Evolutionary conservation across 2,888 invertebrate species (phyloP).

Genomic region (Brachyptera putata): DNA sequence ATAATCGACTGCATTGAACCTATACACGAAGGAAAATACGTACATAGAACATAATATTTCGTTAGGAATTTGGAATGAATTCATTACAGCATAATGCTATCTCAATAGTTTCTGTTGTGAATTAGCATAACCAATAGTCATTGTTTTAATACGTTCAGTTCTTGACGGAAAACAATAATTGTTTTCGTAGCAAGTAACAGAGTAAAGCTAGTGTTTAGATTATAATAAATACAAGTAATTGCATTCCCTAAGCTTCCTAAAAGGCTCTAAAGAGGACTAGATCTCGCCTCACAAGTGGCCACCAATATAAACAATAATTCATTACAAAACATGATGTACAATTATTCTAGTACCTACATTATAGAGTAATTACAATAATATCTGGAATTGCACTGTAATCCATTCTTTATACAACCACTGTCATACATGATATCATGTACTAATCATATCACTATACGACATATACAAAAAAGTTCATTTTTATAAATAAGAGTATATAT

Average conservation of each 20-base stretch:
- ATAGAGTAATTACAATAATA: conserved; percentile 8
- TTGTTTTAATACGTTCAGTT: neutral
- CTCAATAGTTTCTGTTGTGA: conserved; percentile 1
- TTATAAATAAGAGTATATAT: too few relatives aligned
- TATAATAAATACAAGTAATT: conserved; percentile 13
- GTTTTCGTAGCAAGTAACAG: neutral
- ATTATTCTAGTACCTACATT: neutral
- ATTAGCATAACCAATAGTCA: too few relatives aligned
- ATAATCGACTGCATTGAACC: neutral
- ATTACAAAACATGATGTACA: conserved; percentile 11
- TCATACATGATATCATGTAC: neutral
- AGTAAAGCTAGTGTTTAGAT: neutral
- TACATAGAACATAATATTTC: too few relatives aligned
- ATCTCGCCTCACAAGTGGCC: conserved; percentile 3
- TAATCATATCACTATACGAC: too few relatives aligned
- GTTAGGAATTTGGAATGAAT: too few relatives aligned
- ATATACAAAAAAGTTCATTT: too few relatives aligned
- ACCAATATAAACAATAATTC: neutral
- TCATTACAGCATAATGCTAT: too few relatives aligned
- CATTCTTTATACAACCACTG: neutral
- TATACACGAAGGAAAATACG: too few relatives aligned
- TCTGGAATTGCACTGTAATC: conserved; percentile 10
- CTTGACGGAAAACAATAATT: neutral
- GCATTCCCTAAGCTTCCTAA: neutral
- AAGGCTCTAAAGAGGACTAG: conserved; percentile 20